These are phyloP conservation scores for Nineta flava DNA, from an alignment of 2,888 invertebrate genomes.

Conservation along the genomic window DNA sequence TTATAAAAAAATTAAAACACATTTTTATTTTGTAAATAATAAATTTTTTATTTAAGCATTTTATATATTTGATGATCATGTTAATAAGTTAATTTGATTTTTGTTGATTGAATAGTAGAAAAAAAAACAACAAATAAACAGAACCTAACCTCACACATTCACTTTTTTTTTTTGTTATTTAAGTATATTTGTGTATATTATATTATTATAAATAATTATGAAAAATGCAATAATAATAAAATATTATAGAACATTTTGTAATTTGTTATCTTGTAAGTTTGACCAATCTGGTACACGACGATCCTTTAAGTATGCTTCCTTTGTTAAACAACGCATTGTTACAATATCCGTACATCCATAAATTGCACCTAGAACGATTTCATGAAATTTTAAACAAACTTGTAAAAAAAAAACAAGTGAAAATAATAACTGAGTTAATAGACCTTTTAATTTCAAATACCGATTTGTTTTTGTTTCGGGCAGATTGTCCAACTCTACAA, in stretches of 20 bases:
- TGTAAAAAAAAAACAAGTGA: too few species aligned
- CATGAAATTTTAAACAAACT: too few species aligned
- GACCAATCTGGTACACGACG: conserved; percentile 73
- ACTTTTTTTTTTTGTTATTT: not conserved
- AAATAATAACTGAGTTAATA: too few species aligned
- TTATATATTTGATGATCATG: too few species aligned
- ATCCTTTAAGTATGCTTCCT: conserved; percentile 56
- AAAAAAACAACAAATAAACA: not conserved
- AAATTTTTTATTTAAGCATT: not conserved
- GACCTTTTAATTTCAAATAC: too few species aligned
- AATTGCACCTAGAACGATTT: conserved; percentile 41
- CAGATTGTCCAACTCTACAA: too few species aligned
- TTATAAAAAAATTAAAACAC: not conserved
- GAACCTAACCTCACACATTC: not conserved
- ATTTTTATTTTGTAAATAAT: not conserved
- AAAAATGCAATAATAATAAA: too few species aligned
- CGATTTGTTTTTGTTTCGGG: too few species aligned
- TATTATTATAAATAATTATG: too few species aligned
- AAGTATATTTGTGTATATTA: not conserved
- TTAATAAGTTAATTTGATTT: too few species aligned
- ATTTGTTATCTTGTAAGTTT: conserved; percentile 41
- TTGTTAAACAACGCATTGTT: conserved; percentile 49
- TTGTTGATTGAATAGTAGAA: too few species aligned
- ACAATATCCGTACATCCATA: conserved; percentile 63
- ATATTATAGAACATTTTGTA: not conserved